Evolutionary conservation across 92 coral and sea anemone genomes (phyloP).

Genomic region (Desmophyllum pertusum): DNA sequence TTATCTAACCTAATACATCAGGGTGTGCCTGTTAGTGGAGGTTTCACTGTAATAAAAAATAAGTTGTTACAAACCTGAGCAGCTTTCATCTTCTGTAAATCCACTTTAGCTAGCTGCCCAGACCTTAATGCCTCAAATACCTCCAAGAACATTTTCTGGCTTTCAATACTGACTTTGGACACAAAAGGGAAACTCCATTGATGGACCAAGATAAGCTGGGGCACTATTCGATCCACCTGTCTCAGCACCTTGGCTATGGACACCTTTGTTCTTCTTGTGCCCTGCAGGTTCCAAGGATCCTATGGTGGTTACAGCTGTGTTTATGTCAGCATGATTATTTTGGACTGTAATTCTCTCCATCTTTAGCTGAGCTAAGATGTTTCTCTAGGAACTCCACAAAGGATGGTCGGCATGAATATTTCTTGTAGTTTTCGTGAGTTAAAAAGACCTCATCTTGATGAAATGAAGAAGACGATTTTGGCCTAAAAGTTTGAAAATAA

Average conservation of each 20-base stretch:
- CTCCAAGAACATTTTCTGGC: slow-evolving; percentile 48
- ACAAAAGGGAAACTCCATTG: slow-evolving; percentile 62
- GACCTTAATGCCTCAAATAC: slow-evolving; percentile 36
- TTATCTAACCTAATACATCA: no score
- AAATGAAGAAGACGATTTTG: neutral
- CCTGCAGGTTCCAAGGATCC: neutral
- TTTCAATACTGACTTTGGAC: slow-evolving; percentile 62
- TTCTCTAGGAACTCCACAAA: slow-evolving; percentile 49
- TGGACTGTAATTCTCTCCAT: neutral
- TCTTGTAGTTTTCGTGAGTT: slow-evolving; percentile 53
- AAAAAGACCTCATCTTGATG: slow-evolving; percentile 16
- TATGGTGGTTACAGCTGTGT: neutral
- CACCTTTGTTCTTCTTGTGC: neutral
- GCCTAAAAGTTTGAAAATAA: neutral
- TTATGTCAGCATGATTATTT: neutral
- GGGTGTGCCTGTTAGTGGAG: no score
- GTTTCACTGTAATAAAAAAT: neutral
- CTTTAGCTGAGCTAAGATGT: slow-evolving; percentile 11
- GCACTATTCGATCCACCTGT: neutral
- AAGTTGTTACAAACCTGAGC: slow-evolving; percentile 36
- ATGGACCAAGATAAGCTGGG: slow-evolving; percentile 30
- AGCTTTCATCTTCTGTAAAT: slow-evolving; percentile 37
- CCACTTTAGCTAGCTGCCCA: slow-evolving; percentile 31
- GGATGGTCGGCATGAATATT: slow-evolving; percentile 51
- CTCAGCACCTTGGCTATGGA: neutral